These are phyloP conservation scores for Drosophila chauvacae DNA, from an alignment of 1,140 invertebrate genomes.

Conservation along the genomic window DNA sequence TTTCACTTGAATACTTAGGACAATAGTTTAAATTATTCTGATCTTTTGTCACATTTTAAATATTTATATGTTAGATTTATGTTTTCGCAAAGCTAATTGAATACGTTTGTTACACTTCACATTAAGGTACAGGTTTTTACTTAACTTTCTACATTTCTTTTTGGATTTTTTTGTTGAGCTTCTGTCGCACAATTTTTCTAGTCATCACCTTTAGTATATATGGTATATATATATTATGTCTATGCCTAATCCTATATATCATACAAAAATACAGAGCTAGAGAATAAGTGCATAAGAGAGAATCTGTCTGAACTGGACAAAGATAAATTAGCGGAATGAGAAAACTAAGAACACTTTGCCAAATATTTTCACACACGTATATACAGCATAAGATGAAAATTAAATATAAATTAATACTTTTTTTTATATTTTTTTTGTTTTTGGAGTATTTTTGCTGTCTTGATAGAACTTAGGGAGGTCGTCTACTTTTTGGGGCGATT, in stretches of 20 bases:
- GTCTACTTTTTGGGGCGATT: constrained; percentile 2
- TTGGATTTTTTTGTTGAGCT: constrained; percentile 71
- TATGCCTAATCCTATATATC: constrained; percentile 29
- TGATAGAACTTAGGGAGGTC: constrained; percentile 8
- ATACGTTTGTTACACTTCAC: constrained; percentile 64
- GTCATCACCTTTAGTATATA: constrained; percentile 11
- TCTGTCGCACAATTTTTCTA: constrained; percentile 47
- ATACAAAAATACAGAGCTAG: constrained; percentile 34
- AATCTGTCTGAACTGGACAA: constrained; percentile 22
- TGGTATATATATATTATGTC: constrained; percentile 3
- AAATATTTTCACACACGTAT: constrained; percentile 20
- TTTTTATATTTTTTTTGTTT: constrained; percentile 61
- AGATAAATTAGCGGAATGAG: constrained; percentile 53
- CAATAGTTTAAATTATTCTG: constrained; percentile 14
- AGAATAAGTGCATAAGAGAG: constrained; percentile 19
- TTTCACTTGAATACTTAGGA: constrained; percentile 32
- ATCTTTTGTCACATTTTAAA: constrained; percentile 26
- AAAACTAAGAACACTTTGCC: constrained; percentile 27
- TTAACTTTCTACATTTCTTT: constrained; percentile 39
- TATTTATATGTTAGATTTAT: constrained; percentile 29
- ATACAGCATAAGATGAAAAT: constrained; percentile 33
- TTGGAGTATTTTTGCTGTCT: constrained; percentile 58
- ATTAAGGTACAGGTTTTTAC: constrained; percentile 70
- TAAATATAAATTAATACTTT: constrained; percentile 64
- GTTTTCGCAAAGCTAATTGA: constrained; percentile 72